phyloP scores from a whole-genome alignment of 2,113 vertebrate genomes.

The Cyanocitta stelleri region DNA sequence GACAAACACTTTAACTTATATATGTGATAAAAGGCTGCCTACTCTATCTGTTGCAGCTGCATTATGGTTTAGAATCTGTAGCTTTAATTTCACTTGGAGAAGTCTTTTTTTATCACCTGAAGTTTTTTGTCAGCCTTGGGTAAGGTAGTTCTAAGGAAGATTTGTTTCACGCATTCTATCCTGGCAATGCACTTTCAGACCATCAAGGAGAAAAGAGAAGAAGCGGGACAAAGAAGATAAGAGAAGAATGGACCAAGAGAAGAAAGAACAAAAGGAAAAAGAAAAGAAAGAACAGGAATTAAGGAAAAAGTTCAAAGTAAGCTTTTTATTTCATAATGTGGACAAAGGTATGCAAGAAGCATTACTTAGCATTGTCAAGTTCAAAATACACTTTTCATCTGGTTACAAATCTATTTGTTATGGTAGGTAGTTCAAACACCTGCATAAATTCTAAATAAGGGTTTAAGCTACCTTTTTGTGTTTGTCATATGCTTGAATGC shows the following conservation, averaged over 20 bases:
- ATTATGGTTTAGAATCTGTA: background rate
- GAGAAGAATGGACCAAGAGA: conserved; percentile 77
- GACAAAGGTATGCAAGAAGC: background rate
- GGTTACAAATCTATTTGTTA: background rate
- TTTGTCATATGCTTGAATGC: background rate
- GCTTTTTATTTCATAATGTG: background rate
- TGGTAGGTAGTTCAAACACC: background rate
- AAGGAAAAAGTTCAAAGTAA: conserved; percentile 92
- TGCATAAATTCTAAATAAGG: background rate
- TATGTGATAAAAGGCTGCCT: background rate
- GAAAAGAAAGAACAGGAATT: conserved; percentile 91
- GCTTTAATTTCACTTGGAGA: background rate
- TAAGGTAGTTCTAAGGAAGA: background rate
- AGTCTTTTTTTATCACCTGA: background rate
- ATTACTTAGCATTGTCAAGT: background rate
- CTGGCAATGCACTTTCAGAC: conserved; percentile 51
- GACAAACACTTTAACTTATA: background rate
- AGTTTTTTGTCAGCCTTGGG: background rate
- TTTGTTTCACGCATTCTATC: background rate
- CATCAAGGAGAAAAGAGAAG: conserved; percentile 70
- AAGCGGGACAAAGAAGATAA: conserved; percentile 81
- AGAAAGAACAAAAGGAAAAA: conserved; percentile 86
- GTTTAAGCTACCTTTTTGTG: background rate
- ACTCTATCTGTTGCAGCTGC: background rate
- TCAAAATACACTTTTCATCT: background rate